Conservation (phyloP, 2,797 vertebrate species). For the Mus minutoides region DNA sequence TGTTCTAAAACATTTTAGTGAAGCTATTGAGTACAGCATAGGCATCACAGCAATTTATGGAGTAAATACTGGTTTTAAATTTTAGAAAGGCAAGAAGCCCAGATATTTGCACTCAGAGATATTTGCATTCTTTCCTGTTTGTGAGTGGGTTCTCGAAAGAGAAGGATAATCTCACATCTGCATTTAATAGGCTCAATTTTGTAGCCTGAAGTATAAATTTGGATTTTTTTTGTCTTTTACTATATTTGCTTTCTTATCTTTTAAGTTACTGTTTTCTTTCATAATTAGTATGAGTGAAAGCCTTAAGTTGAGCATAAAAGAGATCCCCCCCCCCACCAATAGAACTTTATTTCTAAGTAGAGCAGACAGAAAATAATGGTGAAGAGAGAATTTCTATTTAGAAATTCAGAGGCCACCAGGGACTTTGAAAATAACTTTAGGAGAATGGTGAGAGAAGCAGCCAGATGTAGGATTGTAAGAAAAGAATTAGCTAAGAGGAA, state of each 20-base stretch:
- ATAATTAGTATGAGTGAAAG: neutral
- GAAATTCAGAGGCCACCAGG: neutral
- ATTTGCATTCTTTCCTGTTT: neutral
- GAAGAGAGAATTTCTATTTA: neutral
- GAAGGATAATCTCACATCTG: neutral
- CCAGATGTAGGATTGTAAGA: neutral
- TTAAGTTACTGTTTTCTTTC: neutral
- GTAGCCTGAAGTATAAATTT: neutral
- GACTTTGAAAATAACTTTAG: slow-evolving; percentile 29
- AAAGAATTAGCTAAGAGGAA: neutral
- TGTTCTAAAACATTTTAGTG: neutral
- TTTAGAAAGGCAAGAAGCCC: neutral
- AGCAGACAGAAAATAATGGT: slow-evolving; percentile 27
- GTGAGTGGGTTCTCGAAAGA: neutral
- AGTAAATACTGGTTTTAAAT: neutral
- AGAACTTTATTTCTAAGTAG: slow-evolving; percentile 26
- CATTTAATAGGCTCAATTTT: neutral
- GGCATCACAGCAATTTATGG: neutral
- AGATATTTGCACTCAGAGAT: neutral
- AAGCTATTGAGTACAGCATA: neutral
- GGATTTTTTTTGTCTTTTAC: neutral
- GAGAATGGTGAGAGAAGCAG: slow-evolving; percentile 31
- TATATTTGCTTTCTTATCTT: neutral
- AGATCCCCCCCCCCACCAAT: neutral
- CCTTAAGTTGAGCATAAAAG: neutral